These are phyloP conservation scores for Antheraea pernyi DNA, from an alignment of 1,140 invertebrate species.

Conservation along the genomic window DNA sequence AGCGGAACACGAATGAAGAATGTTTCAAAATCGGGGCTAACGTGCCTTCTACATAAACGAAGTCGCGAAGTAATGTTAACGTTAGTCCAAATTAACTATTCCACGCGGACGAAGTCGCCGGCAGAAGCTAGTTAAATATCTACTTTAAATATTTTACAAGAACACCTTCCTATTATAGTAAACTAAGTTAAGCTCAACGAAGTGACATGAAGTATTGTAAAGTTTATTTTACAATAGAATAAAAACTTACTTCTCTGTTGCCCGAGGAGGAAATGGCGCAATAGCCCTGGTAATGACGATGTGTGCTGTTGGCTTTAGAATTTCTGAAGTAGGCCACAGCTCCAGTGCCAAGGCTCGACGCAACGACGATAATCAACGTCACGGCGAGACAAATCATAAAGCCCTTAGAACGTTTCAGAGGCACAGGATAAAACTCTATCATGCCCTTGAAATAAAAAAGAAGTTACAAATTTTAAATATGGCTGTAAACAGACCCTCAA, in stretches of 20 bases:
- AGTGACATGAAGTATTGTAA: no score
- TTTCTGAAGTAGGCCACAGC: slow-evolving; percentile 89
- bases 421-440: slow-evolving; percentile 22
- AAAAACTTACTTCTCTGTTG: slow-evolving; percentile 22
- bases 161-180: no score
- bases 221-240: not conserved
- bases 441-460: slow-evolving; percentile 19
- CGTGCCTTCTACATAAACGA: no score
- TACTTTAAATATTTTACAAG: no score
- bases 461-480: not conserved
- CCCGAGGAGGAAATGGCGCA: slow-evolving; percentile 84
- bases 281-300: slow-evolving; percentile 81
- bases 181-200: no score
- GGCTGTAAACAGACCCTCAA: no score
- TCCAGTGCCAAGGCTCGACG: slow-evolving; percentile 86
- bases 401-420: slow-evolving; percentile 13
- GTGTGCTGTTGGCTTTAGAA: slow-evolving; percentile 80
- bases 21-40: no score
- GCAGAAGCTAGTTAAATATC: no score
- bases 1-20: no score
- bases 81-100: no score
- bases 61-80: no score
- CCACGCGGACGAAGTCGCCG: no score
- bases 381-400: slow-evolving; percentile 78
- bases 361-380: slow-evolving; percentile 85